These are phyloP conservation scores for Euura saliciscinereae DNA, from an alignment of 1,140 invertebrate species.

Conservation along the genomic window DNA sequence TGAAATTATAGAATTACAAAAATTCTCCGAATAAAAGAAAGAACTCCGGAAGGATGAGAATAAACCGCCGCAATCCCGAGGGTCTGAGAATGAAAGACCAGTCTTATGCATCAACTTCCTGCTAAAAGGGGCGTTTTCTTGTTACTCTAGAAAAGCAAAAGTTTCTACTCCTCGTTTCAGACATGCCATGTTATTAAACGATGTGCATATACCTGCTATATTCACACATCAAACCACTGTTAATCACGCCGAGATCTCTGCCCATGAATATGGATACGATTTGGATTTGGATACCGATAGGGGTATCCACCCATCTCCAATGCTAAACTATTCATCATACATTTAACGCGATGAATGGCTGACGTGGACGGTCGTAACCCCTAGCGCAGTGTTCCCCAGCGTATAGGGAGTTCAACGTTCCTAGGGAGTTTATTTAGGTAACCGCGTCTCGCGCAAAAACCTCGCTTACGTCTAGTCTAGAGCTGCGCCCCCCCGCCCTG, in stretches of 20 bases:
- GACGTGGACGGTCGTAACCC: neutral
- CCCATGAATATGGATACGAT: slow-evolving; percentile 1
- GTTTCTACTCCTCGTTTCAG: neutral
- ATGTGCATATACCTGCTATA: too few relatives aligned
- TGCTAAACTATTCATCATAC: neutral
- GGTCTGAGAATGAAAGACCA: neutral
- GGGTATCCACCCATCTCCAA: neutral
- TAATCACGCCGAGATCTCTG: neutral
- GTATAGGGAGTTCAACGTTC: too few relatives aligned
- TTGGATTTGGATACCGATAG: neutral
- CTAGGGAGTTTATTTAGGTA: too few relatives aligned
- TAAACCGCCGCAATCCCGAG: neutral
- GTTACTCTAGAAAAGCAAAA: neutral
- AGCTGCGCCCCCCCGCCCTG: too few relatives aligned
- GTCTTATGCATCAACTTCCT: neutral
- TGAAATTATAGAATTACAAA: too few relatives aligned
- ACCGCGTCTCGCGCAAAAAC: too few relatives aligned
- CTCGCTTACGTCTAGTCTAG: too few relatives aligned
- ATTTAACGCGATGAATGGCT: neutral
- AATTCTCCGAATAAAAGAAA: too few relatives aligned
- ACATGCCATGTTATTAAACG: too few relatives aligned
- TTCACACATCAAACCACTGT: too few relatives aligned
- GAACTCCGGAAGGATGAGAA: too few relatives aligned
- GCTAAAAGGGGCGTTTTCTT: neutral
- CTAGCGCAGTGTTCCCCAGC: neutral